Percentiles rank a stretch among this genome's conserved stretches.
Conservation (phyloP, 1,140 invertebrate species). For the Brachionus sp. region DNA sequence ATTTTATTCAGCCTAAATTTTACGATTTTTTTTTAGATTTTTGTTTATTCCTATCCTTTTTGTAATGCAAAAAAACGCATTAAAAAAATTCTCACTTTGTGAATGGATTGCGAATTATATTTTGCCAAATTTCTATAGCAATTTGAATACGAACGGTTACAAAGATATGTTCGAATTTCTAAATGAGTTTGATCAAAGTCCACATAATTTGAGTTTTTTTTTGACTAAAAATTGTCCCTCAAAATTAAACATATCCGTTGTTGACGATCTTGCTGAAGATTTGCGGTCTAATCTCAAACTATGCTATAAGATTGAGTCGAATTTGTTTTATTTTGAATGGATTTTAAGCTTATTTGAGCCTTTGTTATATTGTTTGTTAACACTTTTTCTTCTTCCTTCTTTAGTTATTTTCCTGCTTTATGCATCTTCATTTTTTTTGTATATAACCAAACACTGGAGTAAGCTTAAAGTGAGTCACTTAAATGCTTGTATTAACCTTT, state of each 20-base stretch:
- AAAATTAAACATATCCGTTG: not conserved
- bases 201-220: not conserved
- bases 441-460: constrained; percentile 39
- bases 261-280: constrained; percentile 1
- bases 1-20: not conserved
- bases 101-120: constrained; percentile 25
- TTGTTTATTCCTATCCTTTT: not conserved
- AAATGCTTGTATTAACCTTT: not conserved
- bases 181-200: not conserved
- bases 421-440: constrained; percentile 25
- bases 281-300: not conserved
- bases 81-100: not conserved
- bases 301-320: constrained; percentile 34
- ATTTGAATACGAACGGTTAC: not conserved
- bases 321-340: constrained; percentile 40
- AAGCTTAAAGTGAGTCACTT: constrained; percentile 31
- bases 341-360: constrained; percentile 23
- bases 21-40: not conserved
- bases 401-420: constrained; percentile 35
- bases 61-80: not conserved
- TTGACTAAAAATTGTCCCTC: not conserved
- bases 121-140: constrained; percentile 16
- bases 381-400: constrained; percentile 35
- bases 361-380: not conserved
- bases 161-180: not conserved